phyloP scores from a whole-genome alignment of 2,113 vertebrate genomes.

The Phoxinus phoxinus region DNA sequence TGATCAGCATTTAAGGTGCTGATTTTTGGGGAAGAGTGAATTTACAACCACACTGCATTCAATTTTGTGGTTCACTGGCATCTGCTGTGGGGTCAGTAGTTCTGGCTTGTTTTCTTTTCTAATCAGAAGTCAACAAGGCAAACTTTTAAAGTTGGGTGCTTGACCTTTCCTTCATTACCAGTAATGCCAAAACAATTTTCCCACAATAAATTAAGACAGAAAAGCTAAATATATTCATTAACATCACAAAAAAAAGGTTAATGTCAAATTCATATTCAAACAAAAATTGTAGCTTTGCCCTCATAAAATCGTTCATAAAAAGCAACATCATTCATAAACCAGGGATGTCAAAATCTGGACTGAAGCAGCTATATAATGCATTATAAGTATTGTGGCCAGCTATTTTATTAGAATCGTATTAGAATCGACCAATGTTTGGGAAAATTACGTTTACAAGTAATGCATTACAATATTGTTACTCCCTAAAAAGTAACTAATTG shows the following conservation, averaged over 20 bases:
- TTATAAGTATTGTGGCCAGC: background rate
- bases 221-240: background rate
- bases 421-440: too few relatives aligned
- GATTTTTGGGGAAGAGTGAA: constrained; percentile 63
- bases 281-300: background rate
- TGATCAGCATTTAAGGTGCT: constrained; percentile 64
- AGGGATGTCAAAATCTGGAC: background rate
- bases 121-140: constrained; percentile 62
- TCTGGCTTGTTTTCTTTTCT: constrained; percentile 61
- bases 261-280: background rate
- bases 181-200: background rate
- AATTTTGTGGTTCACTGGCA: constrained; percentile 70
- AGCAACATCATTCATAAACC: background rate
- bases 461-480: too few relatives aligned
- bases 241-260: background rate
- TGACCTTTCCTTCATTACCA: constrained; percentile 5
- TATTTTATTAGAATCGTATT: background rate
- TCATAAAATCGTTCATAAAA: constrained; percentile 22
- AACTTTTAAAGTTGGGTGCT: constrained; percentile 30
- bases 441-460: too few relatives aligned
- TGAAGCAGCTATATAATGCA: background rate
- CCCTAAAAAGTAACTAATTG: too few relatives aligned
- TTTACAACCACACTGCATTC: constrained; percentile 68
- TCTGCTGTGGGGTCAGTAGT: constrained; percentile 62
- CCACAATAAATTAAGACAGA: background rate